Base-by-base conservation (phyloP, 2,797 vertebrate species). In the Galago senegalensis region DNA sequence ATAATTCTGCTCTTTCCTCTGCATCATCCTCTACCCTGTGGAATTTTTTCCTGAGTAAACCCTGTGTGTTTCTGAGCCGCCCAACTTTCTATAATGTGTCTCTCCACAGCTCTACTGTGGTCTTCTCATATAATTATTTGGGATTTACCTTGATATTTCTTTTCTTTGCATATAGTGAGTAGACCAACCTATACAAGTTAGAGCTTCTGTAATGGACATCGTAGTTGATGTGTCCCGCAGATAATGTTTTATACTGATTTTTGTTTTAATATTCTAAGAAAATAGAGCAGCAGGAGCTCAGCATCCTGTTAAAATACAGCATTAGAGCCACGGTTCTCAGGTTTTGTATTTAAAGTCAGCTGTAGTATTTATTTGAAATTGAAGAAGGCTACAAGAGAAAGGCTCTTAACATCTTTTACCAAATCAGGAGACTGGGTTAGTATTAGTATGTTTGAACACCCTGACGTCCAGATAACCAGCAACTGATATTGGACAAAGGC, bases 361-460 rank as follows among this genome's bases (percentile, higher is more conserved):
- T 94, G 4, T 75, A 11, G 49, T 88, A 16, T 92, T 82, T 46
- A 70, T 91, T n/a, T 77, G 53, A 70, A 94, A 86, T n/a, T 10
- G 27, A 91, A 67, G 17, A 72, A 60, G 1, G 7, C n/a, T n/a
- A 61, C 83, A n/a, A 20, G n/a, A 84, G 34, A 58, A 61, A 67
- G 37, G 0, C 18, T 2, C 49, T 0, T 49, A n/a, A 27, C 63
- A 29, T n/a, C 2, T 17, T 85, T 67, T 27, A 29, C 58, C 56
- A 16, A 69, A 53, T 95, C 46, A 23, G 31, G 29, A 83, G 10
- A 92, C 70, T 73, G 31, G 21, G 12, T 56, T 63, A 67, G 5
- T n/a, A 25, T 56, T 76, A 18, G 75, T 27, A 11, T 69, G n/a
- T 40, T 60, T 85, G 49, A 56, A 3, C 18, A 58, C 8, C 1